Base-by-base conservation (phyloP, 1,140 invertebrate genomes). In the Lordiphosa mommai region DNA sequence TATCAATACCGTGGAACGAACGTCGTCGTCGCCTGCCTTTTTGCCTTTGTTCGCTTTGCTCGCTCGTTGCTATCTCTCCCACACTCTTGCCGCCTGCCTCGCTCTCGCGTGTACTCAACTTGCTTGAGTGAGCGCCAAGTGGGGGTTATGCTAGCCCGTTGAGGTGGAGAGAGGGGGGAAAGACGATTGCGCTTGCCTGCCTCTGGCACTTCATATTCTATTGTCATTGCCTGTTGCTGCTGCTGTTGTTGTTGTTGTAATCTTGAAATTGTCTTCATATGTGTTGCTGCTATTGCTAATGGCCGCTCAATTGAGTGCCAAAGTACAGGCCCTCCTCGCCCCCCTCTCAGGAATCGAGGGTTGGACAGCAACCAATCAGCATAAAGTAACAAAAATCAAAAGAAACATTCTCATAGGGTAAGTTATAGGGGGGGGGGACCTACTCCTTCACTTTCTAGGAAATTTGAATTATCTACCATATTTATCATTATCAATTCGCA, bases 291-390 rank as follows among this genome's bases (percentile, higher is more conserved):
- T 40, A 58, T 68, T 82, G 74, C 74, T 80, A 80, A 80, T 80
- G 74, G 74, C 61, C 72, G 76, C 76, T 80, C 76, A 80, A 80
- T 80, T 80, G 76, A 76, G 76, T 80, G 77, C 76, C 77, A 80
- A 80, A 80, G 76, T 76, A 80, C 74, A 82, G 53, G 38, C 55
- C 37, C 32, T 38, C 37, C 38, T 32, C 43, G 12, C 9, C 16
- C n/a, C 29, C 10, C 13, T 20, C 17, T 20, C 17, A 20, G 17
- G 17, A 20, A 20, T 20, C 17, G 17, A 4, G 17, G 17, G 17
- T 20, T 20, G 17, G 17, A 20, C 17, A 2, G 12, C 48, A 29
- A 47, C n/a, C 47, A 49, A 10, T 12, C 30, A 32, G 27, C 29
- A 12, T 51, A 20, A 20, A 20, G 17, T 20, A 2, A 20, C 3